Evolutionary conservation across 2,888 invertebrate genomes (phyloP).

Genomic region (Ophraella communa): DNA sequence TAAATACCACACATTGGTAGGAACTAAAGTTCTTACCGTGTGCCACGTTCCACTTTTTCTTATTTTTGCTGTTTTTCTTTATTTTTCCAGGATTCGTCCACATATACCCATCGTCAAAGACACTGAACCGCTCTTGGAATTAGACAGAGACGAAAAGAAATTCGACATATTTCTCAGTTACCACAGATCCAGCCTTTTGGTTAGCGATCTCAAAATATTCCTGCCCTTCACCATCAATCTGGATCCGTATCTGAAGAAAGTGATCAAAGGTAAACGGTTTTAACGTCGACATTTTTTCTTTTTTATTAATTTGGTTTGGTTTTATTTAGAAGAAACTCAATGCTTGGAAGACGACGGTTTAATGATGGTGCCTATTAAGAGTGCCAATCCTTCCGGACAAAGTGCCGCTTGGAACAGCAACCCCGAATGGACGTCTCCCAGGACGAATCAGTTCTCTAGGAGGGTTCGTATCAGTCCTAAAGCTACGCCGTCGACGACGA

Average conservation of each 20-base stretch:
- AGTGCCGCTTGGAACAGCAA: conserved; percentile 35
- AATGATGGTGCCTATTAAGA: conserved; percentile 45
- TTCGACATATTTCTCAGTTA: conserved; percentile 91
- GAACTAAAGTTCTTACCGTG: no score
- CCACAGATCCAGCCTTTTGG: conserved; percentile 83
- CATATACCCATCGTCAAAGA: conserved; percentile 85
- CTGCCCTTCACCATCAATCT: conserved; percentile 97
- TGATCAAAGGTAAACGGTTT: conserved; percentile 80
- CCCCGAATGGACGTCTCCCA: conserved; percentile 48
- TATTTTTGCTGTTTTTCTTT: no score
- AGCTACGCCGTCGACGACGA: conserved; percentile 37
- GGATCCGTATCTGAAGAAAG: conserved; percentile 96
- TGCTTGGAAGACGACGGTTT: conserved; percentile 67
- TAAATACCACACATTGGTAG: no score
- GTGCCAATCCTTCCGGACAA: conserved; percentile 5
- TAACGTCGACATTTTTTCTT: conserved; percentile 5
- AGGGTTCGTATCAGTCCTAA: conserved; percentile 41
- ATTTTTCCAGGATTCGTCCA: conserved; percentile 75
- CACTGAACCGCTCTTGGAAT: conserved; percentile 85
- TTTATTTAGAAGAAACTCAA: conserved; percentile 71
- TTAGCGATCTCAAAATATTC: conserved; percentile 92
- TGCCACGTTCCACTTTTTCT: no score
- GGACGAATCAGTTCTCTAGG: conserved; percentile 41
- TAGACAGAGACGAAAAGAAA: conserved; percentile 94
- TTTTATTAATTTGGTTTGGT: conserved; percentile 3